phyloP scores from a whole-genome alignment of 2,888 invertebrate species.

The Lissonota sp. region DNA sequence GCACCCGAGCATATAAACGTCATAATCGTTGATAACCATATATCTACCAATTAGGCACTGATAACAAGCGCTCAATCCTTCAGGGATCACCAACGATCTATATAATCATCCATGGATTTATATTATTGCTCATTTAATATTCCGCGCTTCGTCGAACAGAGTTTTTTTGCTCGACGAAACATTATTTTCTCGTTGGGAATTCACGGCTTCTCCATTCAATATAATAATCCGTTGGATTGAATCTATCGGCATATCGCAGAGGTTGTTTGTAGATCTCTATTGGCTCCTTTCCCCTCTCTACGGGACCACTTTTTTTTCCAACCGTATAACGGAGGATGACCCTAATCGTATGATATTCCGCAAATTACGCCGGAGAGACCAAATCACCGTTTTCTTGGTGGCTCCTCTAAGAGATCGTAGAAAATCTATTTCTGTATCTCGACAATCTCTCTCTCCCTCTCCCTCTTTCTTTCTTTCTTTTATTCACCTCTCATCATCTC shows the following conservation, averaged over 20 bases:
- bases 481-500: background rate
- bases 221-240: conserved; percentile 41
- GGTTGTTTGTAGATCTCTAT: background rate
- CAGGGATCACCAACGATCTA: background rate
- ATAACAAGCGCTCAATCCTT: conserved; percentile 31
- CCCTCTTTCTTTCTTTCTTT: background rate
- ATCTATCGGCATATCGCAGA: background rate
- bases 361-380: conserved; percentile 22
- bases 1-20: background rate
- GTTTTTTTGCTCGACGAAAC: conserved; percentile 11
- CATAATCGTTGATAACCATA: conserved; percentile 9
- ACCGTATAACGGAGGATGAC: conserved; percentile 31
- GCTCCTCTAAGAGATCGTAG: background rate
- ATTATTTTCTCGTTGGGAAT: conserved; percentile 29
- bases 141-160: background rate
- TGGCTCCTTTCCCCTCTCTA: background rate
- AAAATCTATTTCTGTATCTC: conserved; percentile 5
- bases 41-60: conserved; percentile 49
- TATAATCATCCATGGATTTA: no score
- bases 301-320: background rate
- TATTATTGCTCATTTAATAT: background rate
- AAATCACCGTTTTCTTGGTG: conserved; percentile 18
- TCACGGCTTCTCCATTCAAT: background rate
- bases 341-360: conserved; percentile 49
- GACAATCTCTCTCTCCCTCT: background rate